Conservation (phyloP, 2,888 invertebrate genomes). For the Cyclophora punctaria region DNA sequence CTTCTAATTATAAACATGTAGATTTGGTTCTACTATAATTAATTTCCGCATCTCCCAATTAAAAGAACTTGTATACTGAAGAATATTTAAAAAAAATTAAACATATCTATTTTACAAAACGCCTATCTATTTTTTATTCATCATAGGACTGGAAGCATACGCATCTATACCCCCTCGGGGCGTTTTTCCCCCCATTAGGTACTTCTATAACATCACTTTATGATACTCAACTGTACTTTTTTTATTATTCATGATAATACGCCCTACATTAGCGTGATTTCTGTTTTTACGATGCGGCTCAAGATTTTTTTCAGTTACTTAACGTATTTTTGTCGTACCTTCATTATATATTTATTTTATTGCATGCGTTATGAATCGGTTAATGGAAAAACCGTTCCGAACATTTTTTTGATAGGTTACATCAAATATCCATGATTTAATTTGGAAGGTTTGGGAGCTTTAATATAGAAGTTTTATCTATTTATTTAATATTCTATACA, state of each 20-base stretch:
- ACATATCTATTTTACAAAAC: too few relatives aligned
- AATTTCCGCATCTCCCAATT: too few relatives aligned
- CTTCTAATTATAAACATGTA: too few relatives aligned
- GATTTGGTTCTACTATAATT: too few relatives aligned
- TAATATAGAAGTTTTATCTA: neutral
- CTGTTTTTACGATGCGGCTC: slow-evolving; percentile 36
- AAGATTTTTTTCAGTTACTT: slow-evolving; percentile 27
- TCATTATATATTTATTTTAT: slow-evolving; percentile 35
- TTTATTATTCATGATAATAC: slow-evolving; percentile 70
- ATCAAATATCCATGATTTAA: neutral
- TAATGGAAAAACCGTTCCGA: neutral
- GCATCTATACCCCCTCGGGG: slow-evolving; percentile 38
- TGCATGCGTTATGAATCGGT: slow-evolving; percentile 7
- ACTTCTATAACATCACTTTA: slow-evolving; percentile 67
- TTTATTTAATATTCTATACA: too few relatives aligned
- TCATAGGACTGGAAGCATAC: slow-evolving; percentile 16
- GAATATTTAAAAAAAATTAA: too few relatives aligned
- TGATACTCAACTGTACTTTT: slow-evolving; percentile 60
- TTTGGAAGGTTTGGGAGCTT: neutral
- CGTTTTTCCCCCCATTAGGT: slow-evolving; percentile 54
- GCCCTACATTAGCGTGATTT: slow-evolving; percentile 57
- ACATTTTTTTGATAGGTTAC: neutral
- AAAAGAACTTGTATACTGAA: too few relatives aligned
- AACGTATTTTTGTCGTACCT: slow-evolving; percentile 27
- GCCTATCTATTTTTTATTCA: too few relatives aligned